These are phyloP conservation scores for Lissonota sp. DNA, from an alignment of 2,888 invertebrate genomes.

Conservation along the genomic window DNA sequence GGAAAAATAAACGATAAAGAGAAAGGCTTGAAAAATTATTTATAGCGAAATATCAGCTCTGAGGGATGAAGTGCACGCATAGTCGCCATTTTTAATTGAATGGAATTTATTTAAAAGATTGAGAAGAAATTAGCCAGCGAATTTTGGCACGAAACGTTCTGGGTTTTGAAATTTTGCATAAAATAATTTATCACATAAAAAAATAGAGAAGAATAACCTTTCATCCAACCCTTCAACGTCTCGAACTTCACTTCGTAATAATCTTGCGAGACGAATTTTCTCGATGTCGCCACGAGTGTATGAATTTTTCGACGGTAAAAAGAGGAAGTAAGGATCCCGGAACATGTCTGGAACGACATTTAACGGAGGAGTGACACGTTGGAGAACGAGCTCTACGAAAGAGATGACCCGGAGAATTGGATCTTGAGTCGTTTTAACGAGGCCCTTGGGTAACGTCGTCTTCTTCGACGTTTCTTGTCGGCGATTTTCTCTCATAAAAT, in stretches of 20 bases:
- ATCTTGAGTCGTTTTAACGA: constrained; percentile 56
- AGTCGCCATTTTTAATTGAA: too few relatives aligned
- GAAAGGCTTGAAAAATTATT: too few relatives aligned
- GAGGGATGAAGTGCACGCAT: too few relatives aligned
- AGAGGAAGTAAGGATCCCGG: constrained; percentile 22
- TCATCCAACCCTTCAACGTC: too few relatives aligned
- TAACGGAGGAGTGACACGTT: constrained; percentile 32
- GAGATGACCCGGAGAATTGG: constrained; percentile 2
- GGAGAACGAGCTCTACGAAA: constrained; percentile 17
- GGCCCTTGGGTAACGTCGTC: constrained; percentile 43
- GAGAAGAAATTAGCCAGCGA: too few relatives aligned
- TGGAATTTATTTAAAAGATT: too few relatives aligned
- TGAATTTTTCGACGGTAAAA: neutral
- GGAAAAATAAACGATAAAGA: too few relatives aligned
- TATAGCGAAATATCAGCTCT: too few relatives aligned
- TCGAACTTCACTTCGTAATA: neutral
- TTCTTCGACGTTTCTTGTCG: constrained; percentile 10
- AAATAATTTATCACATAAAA: too few relatives aligned
- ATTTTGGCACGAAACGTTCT: too few relatives aligned
- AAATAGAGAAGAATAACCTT: too few relatives aligned
- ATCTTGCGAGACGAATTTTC: neutral
- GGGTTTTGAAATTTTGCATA: too few relatives aligned
- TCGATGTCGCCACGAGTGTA: neutral
- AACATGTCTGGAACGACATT: constrained; percentile 48
- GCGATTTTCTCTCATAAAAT: constrained; percentile 33